Evolutionary conservation across 2,888 invertebrate species (phyloP), one percentile per base, ranked within the genome.

Genomic region (Melipona bicolor): DNA sequence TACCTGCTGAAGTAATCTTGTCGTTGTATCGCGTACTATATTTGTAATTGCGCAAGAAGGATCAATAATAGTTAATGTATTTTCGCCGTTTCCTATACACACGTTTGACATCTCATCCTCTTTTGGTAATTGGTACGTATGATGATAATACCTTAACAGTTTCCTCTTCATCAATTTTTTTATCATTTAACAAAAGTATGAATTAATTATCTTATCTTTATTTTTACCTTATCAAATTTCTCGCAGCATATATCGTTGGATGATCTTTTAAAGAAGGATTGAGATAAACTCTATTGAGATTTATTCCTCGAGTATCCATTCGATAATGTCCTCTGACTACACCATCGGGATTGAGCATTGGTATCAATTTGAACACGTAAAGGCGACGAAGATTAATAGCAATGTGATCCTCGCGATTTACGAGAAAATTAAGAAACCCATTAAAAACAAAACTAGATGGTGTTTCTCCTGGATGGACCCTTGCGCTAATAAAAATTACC

Each of bases 401-500:
- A 77, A 97, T 96, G 1, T 97, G 96, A 94, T 98, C 98, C 81
- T 97, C 96, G 52, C 96, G 96, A 81, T 96, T 96, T 27, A 98
- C 94, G 64, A 98, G 95, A 67, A 98, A 96, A 92, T 98, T 97
- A 13, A 98, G 95, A 91, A 98, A 97, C 0, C 98, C 98, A 94
- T 98, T 98, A 94, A 98, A 97, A 21, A 98, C 98, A 95, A 97
- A 98, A 94, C 97, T 98, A 1, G 98, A 97, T 1, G 98, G 98
- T 0, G 98, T 98, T 95, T 98, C 98, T 2, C 98, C 98, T 21
- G 98, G 98, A 95, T 98, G 98, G 73, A 98, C 98, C 83, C 98
- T 95, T 6, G 98, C 98, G 81, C 98, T 98, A 91, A 98, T 95
- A 94, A 98, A 97, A 90, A 98, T 97, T 11, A 98, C 96, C 97